Evolutionary conservation across 2,888 invertebrate genomes (phyloP).

Genomic region (Drosophila falleni): DNA sequence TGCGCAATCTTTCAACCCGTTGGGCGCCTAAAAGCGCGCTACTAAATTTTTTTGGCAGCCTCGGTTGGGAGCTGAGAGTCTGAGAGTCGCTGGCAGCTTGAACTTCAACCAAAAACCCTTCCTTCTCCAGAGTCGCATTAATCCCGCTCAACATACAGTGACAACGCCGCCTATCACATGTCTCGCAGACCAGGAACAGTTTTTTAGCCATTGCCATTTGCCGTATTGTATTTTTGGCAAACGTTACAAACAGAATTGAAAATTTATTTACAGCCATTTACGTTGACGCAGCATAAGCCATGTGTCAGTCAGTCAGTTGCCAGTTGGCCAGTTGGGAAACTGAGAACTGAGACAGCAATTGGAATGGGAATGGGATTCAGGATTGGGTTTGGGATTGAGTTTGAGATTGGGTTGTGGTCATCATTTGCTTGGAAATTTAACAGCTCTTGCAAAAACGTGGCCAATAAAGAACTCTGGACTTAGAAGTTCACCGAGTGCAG

Average conservation of each 20-base stretch:
- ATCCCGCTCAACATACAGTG: conserved; percentile 53
- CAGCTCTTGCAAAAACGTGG: conserved; percentile 65
- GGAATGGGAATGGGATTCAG: conserved; percentile 8
- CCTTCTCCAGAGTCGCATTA: conserved; percentile 46
- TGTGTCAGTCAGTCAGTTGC: conserved; percentile 69
- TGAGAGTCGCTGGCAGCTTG: conserved; percentile 29
- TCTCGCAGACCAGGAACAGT: conserved; percentile 46
- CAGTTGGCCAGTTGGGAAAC: conserved; percentile 16
- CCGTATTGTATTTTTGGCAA: conserved; percentile 65
- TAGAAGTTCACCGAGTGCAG: conserved; percentile 55
- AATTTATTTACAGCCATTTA: conserved; percentile 81
- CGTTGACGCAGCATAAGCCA: conserved; percentile 79
- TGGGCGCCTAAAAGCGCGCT: conserved; percentile 58
- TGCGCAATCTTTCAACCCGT: conserved; percentile 74
- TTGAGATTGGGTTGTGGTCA: conserved; percentile 37
- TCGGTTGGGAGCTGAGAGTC: no score
- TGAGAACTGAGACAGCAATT: conserved; percentile 3
- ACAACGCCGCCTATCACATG: conserved; percentile 71
- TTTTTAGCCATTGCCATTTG: conserved; percentile 20
- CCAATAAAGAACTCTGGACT: conserved; percentile 68
- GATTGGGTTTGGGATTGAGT: conserved; percentile 4
- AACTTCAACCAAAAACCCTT: conserved; percentile 17
- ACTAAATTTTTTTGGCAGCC: conserved; percentile 33
- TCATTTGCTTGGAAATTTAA: conserved; percentile 38
- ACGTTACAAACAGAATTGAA: conserved; percentile 78